A percentile compares a stretch with the other conserved stretches of the same genome.
Evolutionary conservation across 2,888 invertebrate genomes (phyloP).

Genomic region (Craniophora ligustri): DNA sequence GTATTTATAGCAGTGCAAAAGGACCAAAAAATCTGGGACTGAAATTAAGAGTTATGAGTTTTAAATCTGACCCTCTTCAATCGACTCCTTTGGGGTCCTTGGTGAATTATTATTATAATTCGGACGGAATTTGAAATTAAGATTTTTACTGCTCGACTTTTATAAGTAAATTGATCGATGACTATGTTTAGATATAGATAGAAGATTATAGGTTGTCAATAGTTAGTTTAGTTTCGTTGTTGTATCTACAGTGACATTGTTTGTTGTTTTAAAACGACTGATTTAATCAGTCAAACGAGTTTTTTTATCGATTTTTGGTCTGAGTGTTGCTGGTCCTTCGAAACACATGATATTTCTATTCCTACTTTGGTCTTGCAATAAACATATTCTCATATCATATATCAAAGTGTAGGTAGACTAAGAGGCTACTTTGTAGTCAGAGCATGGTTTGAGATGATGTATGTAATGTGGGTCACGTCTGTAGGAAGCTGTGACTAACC

Average conservation of each 20-base stretch:
- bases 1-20: constrained; percentile 30
- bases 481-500: constrained; percentile 65
- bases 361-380: neutral
- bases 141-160: neutral
- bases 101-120: neutral
- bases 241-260: constrained; percentile 4
- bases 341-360: neutral
- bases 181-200: neutral
- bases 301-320: constrained; percentile 25
- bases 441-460: constrained; percentile 21
- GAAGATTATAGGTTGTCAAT: neutral
- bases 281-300: constrained; percentile 18
- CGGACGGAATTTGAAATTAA: neutral
- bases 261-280: constrained; percentile 17
- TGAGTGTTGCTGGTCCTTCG: constrained; percentile 1
- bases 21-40: constrained; percentile 8
- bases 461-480: constrained; percentile 65
- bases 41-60: constrained; percentile 31
- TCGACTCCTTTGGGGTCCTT: neutral
- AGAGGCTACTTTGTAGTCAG: constrained; percentile 25
- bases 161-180: neutral
- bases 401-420: neutral
- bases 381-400: constrained; percentile 1
- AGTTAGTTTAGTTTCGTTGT: too few species aligned
- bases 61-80: constrained; percentile 13